These are phyloP conservation scores for Atlantisia rogersi DNA, from an alignment of 2,113 vertebrate genomes.

Conservation along the genomic window DNA sequence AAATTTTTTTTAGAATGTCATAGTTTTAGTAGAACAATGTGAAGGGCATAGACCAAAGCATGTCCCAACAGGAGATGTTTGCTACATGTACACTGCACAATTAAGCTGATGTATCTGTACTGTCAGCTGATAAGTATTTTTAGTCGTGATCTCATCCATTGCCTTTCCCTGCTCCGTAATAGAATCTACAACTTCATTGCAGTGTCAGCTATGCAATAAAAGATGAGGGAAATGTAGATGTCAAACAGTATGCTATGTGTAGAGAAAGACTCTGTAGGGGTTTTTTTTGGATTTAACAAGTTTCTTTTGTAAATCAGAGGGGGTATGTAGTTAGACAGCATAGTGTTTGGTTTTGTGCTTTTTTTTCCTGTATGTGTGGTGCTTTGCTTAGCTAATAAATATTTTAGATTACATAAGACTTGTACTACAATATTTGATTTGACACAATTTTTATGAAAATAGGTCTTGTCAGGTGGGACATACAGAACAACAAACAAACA, in stretches of 20 bases:
- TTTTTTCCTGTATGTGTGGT: not conserved
- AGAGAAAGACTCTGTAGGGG: not conserved
- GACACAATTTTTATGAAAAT: not conserved
- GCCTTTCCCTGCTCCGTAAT: not conserved
- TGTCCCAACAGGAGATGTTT: not conserved
- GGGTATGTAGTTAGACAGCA: not conserved
- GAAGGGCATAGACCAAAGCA: not conserved
- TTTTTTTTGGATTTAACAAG: not conserved
- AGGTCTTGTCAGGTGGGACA: not conserved
- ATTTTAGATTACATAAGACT: not conserved
- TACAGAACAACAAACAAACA: not conserved
- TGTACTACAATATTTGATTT: not conserved
- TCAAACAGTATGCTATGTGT: not conserved
- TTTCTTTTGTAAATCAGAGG: not conserved
- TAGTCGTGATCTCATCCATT: not conserved
- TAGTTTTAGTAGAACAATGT: not conserved
- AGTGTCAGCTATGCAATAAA: not conserved
- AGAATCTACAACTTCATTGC: fast-evolving
- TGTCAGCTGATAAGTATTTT: not conserved
- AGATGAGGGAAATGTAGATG: not conserved
- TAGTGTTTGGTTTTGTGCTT: not conserved
- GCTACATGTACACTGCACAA: not conserved
- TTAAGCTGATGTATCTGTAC: not conserved
- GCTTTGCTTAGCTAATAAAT: not conserved
- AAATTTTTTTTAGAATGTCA: not conserved